Conservation (phyloP, 2,113 vertebrate genomes). For the Genyomyrus donnyi region DNA sequence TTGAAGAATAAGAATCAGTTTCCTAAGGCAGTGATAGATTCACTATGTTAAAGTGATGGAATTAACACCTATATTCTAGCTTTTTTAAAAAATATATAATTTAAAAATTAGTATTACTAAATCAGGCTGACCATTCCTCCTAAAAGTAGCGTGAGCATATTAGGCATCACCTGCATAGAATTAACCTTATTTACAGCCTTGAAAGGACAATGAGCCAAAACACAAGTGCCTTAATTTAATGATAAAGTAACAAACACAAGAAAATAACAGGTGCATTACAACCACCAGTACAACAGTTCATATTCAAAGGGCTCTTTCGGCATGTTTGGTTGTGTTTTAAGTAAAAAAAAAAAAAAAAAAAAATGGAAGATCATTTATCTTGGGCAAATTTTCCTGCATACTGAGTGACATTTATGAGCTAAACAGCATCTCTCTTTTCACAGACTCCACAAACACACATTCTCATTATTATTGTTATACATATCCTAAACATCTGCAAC, state of each 20-base stretch:
- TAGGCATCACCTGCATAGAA: background rate
- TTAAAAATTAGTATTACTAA: background rate
- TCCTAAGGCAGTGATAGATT: background rate
- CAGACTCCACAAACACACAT: background rate
- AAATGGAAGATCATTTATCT: background rate
- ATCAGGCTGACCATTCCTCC: background rate
- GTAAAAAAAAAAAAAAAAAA: background rate
- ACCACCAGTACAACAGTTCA: background rate
- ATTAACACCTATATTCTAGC: background rate
- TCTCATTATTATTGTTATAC: background rate
- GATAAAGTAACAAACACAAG: background rate
- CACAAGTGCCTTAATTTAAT: background rate
- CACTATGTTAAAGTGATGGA: background rate
- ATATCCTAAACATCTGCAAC: background rate
- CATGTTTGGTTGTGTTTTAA: background rate
- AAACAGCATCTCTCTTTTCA: background rate
- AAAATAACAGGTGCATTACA: background rate
- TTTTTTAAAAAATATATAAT: background rate
- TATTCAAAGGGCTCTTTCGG: background rate
- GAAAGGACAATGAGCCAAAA: background rate
- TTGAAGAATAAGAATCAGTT: background rate
- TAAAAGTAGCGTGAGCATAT: background rate
- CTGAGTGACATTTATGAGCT: background rate
- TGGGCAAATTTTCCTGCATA: background rate
- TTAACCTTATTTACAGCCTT: background rate